These are phyloP conservation scores for Epinephelus lanceolatus DNA, from an alignment of 2,113 vertebrate genomes.

Conservation along the genomic window DNA sequence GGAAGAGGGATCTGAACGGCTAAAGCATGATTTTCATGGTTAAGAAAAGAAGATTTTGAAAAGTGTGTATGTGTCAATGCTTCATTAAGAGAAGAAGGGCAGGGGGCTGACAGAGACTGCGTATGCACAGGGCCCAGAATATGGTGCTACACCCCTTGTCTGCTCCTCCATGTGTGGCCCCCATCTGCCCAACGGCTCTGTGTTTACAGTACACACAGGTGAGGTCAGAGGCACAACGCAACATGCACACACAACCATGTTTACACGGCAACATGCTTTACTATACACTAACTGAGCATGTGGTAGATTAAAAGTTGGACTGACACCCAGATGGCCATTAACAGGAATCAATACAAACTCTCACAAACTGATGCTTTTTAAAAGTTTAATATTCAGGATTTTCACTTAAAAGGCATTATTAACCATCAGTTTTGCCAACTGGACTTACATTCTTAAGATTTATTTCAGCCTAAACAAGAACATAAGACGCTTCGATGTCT, in stretches of 20 bases:
- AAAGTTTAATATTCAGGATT: not conserved
- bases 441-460: not conserved
- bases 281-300: not conserved
- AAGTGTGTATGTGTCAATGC: too few relatives aligned
- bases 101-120: not conserved
- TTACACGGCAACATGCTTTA: conserved; percentile 1
- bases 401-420: conserved; percentile 7
- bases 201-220: conserved; percentile 54
- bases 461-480: not conserved
- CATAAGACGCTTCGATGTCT: not conserved
- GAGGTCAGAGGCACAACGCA: not conserved
- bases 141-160: too few relatives aligned
- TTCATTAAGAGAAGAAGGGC: too few relatives aligned
- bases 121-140: too few relatives aligned
- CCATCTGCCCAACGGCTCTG: conserved; percentile 7
- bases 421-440: not conserved
- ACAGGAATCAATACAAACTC: not conserved
- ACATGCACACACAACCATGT: not conserved
- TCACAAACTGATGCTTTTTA: not conserved
- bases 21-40: too few relatives aligned
- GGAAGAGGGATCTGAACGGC: too few relatives aligned
- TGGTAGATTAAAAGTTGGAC: not conserved
- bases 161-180: not conserved
- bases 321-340: not conserved
- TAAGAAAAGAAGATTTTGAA: too few relatives aligned